Evolutionary conservation across 2,113 vertebrate genomes (phyloP), one percentile per base, ranked within the genome.

Genomic region (Corvus cornix): DNA sequence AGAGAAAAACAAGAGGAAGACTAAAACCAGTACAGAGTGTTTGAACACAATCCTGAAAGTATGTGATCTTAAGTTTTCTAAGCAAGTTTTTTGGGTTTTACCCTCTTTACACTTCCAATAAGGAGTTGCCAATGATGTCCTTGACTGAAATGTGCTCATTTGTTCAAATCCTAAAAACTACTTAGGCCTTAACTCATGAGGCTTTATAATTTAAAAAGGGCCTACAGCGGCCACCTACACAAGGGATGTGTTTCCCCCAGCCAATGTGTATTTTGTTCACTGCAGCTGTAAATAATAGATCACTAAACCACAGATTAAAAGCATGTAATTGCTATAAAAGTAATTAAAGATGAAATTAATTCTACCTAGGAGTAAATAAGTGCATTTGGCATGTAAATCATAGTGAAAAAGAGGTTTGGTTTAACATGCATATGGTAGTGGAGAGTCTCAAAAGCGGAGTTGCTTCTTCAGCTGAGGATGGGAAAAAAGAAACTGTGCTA

Each of bases 251-350:
- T 60, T 90, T 90, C 60, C 52, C 48, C 33, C 21, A 52, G 78
- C 46, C 91, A 84, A 2, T 56, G 67, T 77, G 37, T 59, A 84
- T 94, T 84, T 88, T 93, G 59, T 78, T 96, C 90, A 89, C 84
- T 97, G 93, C 87, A 96, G 87, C 93, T 91, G 78, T 66, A 89
- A 91, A 67, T 95, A 93, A 92, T 88, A 93, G 82, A 73, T 95
- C 91, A 94, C 84, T 89, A 92, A 97, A 93, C 66, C 94, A 87
- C 72, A 97, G 78, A 96, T 96, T 92, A 96, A 96, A 98, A 97
- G 90, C 88, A 94, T 91, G 67, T 93, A 96, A 84, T 78, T 88
- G 84, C 74, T 78, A 97, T 83, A 91, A 96, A 96, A 96, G 82
- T 93, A 97, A 97, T 95, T 94, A 94, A 92, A 87, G 76, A 70